Conservation (phyloP, 2,113 vertebrate genomes). For the Mormoops blainvillei region DNA sequence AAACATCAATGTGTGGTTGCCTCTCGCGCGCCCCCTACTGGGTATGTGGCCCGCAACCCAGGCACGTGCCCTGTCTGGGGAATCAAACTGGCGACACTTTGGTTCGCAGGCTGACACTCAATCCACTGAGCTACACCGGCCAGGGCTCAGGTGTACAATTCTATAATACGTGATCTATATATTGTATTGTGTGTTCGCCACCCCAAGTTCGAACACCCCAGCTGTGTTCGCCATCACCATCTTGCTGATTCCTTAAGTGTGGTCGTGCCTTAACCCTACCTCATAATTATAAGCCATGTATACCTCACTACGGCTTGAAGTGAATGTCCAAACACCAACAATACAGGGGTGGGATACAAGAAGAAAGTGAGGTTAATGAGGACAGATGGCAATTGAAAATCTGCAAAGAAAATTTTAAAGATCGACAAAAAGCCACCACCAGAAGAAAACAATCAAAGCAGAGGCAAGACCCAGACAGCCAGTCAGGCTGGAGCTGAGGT, state of each 20-base stretch:
- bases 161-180: neutral
- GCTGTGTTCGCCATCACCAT: too few species aligned
- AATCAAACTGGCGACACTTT: too few species aligned
- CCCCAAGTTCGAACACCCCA: too few species aligned
- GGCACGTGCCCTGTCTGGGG: too few species aligned
- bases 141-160: neutral
- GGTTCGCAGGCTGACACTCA: too few species aligned
- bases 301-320: neutral
- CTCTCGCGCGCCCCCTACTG: too few species aligned
- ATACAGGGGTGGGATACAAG: neutral
- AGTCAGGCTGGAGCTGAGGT: neutral
- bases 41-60: too few species aligned
- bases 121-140: too few species aligned
- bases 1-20: too few species aligned
- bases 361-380: neutral
- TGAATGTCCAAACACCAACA: neutral
- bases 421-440: neutral
- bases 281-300: neutral
- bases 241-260: neutral
- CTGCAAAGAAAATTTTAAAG: neutral
- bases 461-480: neutral
- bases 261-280: neutral
- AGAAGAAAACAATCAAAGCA: neutral
- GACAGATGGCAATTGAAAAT: neutral
- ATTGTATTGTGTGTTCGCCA: neutral